Percentiles rank a stretch among this genome's conserved stretches.
phyloP scores from a whole-genome alignment of 1,140 invertebrate species.

The Calliopsis andreniformis region DNA sequence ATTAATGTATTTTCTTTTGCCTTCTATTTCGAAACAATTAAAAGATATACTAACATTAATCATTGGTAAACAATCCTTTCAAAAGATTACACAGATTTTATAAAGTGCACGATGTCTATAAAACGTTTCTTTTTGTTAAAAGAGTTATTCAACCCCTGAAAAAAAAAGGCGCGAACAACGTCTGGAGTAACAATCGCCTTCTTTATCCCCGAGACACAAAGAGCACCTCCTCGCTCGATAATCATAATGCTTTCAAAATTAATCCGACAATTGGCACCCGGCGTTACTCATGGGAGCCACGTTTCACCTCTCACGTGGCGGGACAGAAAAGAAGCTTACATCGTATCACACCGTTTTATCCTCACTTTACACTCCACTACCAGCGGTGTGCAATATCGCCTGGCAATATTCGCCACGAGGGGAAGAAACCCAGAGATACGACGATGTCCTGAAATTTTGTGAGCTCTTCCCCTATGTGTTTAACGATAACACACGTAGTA shows the following conservation, averaged over 20 bases:
- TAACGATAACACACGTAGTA: slow-evolving; percentile 16
- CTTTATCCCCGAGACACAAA: neutral
- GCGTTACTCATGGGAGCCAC: neutral
- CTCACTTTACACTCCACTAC: neutral
- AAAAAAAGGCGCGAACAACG: too few species aligned
- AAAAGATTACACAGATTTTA: too few species aligned
- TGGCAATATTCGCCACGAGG: slow-evolving; percentile 10
- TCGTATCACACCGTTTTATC: slow-evolving; percentile 29
- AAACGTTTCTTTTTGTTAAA: too few species aligned
- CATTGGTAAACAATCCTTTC: too few species aligned
- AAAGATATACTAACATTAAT: too few species aligned
- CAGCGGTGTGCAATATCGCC: neutral
- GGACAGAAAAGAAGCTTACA: slow-evolving; percentile 41
- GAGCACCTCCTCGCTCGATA: neutral
- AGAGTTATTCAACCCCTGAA: too few species aligned
- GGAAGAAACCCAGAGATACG: neutral
- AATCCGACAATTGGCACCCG: slow-evolving; percentile 25
- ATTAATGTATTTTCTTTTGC: too few species aligned
- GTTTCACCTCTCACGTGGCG: too few species aligned
- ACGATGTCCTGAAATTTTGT: slow-evolving; percentile 23
- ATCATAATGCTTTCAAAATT: slow-evolving; percentile 23
- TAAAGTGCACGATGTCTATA: too few species aligned
- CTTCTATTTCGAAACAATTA: too few species aligned
- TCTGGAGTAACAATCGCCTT: neutral
- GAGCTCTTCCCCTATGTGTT: neutral